Percentiles rank a stretch among this genome's conserved stretches.
Conservation (phyloP, 2,113 vertebrate species). For the Ctenomys sociabilis region DNA sequence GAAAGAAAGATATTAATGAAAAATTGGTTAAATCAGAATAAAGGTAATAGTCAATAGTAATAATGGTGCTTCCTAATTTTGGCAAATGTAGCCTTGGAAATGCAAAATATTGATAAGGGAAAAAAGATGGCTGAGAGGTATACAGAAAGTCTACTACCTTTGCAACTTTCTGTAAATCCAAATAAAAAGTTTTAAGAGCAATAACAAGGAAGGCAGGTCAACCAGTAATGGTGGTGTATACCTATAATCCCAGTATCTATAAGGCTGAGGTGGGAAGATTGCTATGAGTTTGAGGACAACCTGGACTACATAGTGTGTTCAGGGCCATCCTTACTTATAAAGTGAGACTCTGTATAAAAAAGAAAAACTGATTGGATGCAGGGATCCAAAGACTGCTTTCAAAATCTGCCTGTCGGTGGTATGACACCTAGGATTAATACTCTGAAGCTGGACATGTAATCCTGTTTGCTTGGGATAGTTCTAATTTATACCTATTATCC, state of each 20-base stretch:
- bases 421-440: background rate
- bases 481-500: background rate
- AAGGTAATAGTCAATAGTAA: background rate
- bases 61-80: constrained; percentile 32
- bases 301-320: background rate
- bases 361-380: background rate
- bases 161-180: background rate
- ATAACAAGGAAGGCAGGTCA: background rate
- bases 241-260: background rate
- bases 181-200: background rate
- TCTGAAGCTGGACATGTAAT: background rate
- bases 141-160: background rate
- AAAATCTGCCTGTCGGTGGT: background rate
- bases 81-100: background rate
- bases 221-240: background rate
- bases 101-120: background rate
- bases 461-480: background rate
- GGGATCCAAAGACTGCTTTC: background rate
- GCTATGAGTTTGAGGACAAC: background rate
- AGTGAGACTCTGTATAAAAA: background rate
- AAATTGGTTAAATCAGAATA: background rate
- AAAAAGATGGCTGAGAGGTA: background rate
- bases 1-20: background rate
- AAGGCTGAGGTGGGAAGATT: background rate
- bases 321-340: background rate